Base-by-base conservation (phyloP, 1,140 invertebrate genomes). In the Aphelinus certus region DNA sequence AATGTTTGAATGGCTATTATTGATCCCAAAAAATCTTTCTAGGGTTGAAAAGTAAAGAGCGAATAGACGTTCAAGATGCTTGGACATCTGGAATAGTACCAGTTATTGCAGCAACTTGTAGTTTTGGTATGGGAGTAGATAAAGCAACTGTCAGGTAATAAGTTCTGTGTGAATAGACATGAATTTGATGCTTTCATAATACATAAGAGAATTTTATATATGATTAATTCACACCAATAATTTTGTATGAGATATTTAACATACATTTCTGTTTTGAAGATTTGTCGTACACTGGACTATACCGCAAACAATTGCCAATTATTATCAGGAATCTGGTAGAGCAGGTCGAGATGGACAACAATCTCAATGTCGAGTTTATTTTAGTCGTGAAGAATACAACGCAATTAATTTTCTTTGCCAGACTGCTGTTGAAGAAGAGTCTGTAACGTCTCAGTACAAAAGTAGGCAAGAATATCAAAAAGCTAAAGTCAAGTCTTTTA, bases 101-200 rank as follows among this genome's bases (percentile, higher is more conserved):
- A 78, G 94, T 96, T 60, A 94, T 97, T 75, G 94, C 96, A 69
- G 96, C 96, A 1, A 98, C 96, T 1, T 94, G 98, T 61, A 98
- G 97, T 76, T 99, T 99, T 89, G 97, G 97, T 47, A 98, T 99
- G 97, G 97, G 97, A 58, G 97, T 99, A 51, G 97, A 99, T 84
- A 98, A 99, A 86, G 92, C 95, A 76, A 90, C 95, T 79, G 97
- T 99, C 2, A 91, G 96, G 81, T 95, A 92, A 82, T 26, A 26
- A 26, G 26, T 26, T 26, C 26, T 26, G 26, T 26, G 26, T 26
- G 26, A 26, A 26, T 26, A 26, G 26, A 26, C 26, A 26, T 26
- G 26, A 26, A 26, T 26, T 26, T 26, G 26, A 26, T 26, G 26
- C 26, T 26, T 26, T 26, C 26, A 26, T 26, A 26, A 26, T 26